These are phyloP conservation scores for Spilosoma lubricipeda DNA, from an alignment of 2,888 invertebrate species.

Conservation along the genomic window DNA sequence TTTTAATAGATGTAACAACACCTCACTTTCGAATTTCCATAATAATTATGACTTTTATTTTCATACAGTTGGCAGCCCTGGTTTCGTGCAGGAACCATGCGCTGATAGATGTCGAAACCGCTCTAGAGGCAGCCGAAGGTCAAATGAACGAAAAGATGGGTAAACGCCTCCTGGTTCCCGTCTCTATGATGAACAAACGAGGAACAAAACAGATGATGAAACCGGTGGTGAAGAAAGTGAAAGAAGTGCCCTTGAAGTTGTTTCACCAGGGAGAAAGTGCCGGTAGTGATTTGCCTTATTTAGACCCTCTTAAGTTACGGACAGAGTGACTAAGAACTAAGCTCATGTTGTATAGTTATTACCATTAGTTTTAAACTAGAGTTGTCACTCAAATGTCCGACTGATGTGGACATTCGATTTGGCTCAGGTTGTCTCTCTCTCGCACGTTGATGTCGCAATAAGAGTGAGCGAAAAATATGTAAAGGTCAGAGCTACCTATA, in stretches of 20 bases:
- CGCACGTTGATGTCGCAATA: not conserved
- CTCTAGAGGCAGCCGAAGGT: conserved; percentile 82
- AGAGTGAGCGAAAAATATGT: not conserved
- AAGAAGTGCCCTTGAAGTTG: conserved; percentile 78
- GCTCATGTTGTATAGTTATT: conserved; percentile 71
- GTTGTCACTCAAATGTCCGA: not conserved
- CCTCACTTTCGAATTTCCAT: too few species aligned
- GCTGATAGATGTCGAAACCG: conserved; percentile 82
- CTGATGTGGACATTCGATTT: not conserved
- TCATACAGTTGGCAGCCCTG: conserved; percentile 71
- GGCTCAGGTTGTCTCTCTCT: not conserved
- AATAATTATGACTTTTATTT: not conserved
- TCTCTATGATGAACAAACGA: conserved; percentile 53
- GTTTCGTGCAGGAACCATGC: conserved; percentile 80
- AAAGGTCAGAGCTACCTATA: not conserved
- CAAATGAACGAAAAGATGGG: conserved; percentile 64
- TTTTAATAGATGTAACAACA: too few species aligned
- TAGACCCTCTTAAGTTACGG: conserved; percentile 75
- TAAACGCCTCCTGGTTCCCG: conserved; percentile 68
- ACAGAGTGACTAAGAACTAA: conserved; percentile 79
- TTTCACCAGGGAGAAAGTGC: conserved; percentile 75
- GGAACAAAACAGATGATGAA: conserved; percentile 42
- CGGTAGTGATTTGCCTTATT: conserved; percentile 70
- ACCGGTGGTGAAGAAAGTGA: conserved; percentile 60
- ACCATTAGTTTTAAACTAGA: conserved; percentile 56